phyloP scores from a whole-genome alignment of 2,113 vertebrate genomes.

The Phasianus colchicus region DNA sequence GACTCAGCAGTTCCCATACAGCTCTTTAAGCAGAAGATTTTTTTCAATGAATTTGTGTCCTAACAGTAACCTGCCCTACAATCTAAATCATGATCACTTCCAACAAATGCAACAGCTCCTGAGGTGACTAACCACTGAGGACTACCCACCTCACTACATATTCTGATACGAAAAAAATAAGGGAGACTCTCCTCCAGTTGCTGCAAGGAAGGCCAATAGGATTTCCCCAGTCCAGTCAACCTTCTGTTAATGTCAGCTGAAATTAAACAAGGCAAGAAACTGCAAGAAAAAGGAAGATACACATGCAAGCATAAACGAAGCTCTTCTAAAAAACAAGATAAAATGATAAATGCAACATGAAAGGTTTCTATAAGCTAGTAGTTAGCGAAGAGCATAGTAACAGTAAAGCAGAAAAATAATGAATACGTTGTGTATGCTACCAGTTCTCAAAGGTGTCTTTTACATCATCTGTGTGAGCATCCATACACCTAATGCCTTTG shows the following conservation, averaged over 20 bases:
- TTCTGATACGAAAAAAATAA: not conserved
- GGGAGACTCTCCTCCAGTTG: not conserved
- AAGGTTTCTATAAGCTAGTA: not conserved
- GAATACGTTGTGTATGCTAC: not conserved
- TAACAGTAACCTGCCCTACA: not conserved
- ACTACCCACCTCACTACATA: not conserved
- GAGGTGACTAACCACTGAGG: not conserved
- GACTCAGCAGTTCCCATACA: no score
- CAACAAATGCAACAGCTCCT: not conserved
- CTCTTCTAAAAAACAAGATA: not conserved
- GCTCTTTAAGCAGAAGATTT: not conserved
- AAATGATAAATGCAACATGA: not conserved
- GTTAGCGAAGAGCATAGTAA: not conserved
- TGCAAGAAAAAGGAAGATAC: not conserved
- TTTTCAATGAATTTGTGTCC: not conserved
- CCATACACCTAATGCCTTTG: not conserved
- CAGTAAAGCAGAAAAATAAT: not conserved
- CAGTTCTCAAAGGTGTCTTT: not conserved
- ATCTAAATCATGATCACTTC: not conserved
- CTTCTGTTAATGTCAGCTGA: not conserved
- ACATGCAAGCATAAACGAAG: not conserved
- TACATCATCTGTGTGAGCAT: not conserved
- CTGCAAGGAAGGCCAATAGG: fast-evolving
- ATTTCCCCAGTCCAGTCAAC: not conserved
- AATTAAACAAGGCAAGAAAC: not conserved